Percentiles rank a stretch among this genome's conserved stretches.
Evolutionary conservation across 2,888 invertebrate species (phyloP).

Genomic region (Notocelia uddmanniana): DNA sequence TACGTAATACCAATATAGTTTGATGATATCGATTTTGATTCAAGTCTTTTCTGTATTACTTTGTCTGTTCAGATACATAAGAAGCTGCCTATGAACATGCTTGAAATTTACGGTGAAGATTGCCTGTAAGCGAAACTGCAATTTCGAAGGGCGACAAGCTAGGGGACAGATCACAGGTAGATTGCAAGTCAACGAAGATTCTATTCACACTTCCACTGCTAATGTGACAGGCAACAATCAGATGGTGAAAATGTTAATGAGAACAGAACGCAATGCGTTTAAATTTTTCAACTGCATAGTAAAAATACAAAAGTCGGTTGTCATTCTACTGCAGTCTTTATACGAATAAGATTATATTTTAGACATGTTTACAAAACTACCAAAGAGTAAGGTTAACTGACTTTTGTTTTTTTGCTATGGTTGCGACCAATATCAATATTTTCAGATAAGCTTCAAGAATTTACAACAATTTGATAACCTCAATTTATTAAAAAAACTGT

Average conservation of each 20-base stretch:
- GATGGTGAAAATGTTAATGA: conserved; percentile 70
- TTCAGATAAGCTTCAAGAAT: conserved; percentile 30
- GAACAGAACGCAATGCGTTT: conserved; percentile 53
- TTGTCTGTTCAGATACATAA: conserved; percentile 9
- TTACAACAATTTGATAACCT: conserved; percentile 31
- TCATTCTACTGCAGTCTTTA: too few species aligned
- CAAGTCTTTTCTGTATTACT: background rate
- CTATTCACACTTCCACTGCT: conserved; percentile 63
- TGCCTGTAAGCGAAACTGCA: conserved; percentile 64
- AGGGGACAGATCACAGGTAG: conserved; percentile 52
- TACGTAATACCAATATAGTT: background rate
- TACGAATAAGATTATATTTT: background rate
- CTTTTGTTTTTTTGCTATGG: conserved; percentile 14
- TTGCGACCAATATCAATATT: conserved; percentile 38
- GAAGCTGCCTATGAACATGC: conserved; percentile 62
- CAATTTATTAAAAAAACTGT: background rate
- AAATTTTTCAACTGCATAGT: background rate
- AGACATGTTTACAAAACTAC: background rate
- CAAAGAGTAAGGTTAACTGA: background rate
- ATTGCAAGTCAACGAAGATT: conserved; percentile 52
- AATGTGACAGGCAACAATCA: conserved; percentile 70
- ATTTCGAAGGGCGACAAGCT: conserved; percentile 71
- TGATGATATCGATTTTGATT: background rate
- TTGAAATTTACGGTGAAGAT: conserved; percentile 53
- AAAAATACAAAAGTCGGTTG: conserved; percentile 9